These are phyloP conservation scores for Cladopsammia gracilis DNA, from an alignment of 64 coral and sea anemone species.

Conservation along the genomic window DNA sequence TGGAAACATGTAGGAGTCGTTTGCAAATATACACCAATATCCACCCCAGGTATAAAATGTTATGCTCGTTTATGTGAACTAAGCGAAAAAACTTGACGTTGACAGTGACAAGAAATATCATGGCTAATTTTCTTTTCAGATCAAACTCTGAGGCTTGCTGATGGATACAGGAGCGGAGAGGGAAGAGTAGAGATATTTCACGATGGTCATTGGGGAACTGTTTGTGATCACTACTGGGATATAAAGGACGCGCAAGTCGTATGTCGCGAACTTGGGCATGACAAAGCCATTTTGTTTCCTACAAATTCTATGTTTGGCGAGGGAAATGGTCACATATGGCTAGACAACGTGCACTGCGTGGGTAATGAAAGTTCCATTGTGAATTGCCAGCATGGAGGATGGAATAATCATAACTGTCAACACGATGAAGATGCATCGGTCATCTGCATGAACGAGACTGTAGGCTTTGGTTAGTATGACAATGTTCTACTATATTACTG, in stretches of 20 bases:
- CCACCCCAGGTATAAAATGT: slow-evolving; percentile 39
- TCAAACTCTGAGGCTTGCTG: slow-evolving; percentile 24
- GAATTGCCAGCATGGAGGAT: not conserved
- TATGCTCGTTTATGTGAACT: no score
- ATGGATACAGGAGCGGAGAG: not conserved
- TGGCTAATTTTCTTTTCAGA: no score
- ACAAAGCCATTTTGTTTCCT: not conserved
- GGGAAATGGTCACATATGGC: slow-evolving; percentile 38
- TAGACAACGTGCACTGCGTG: not conserved
- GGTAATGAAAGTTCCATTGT: slow-evolving; percentile 38
- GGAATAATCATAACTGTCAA: not conserved
- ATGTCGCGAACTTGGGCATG: not conserved
- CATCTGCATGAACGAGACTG: not conserved
- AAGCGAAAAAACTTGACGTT: no score
- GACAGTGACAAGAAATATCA: no score
- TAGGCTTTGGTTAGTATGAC: not conserved
- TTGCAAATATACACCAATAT: not conserved
- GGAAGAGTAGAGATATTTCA: slow-evolving; percentile 41
- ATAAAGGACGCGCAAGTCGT: slow-evolving; percentile 26
- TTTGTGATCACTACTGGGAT: slow-evolving; percentile 33
- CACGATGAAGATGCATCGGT: slow-evolving; percentile 31
- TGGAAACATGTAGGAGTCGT: slow-evolving; percentile 43
- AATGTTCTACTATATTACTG: no score
- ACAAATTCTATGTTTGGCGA: not conserved
- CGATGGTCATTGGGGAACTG: slow-evolving; percentile 29